Conservation (phyloP, 1,140 invertebrate genomes). For the Marisa cornuarietis region DNA sequence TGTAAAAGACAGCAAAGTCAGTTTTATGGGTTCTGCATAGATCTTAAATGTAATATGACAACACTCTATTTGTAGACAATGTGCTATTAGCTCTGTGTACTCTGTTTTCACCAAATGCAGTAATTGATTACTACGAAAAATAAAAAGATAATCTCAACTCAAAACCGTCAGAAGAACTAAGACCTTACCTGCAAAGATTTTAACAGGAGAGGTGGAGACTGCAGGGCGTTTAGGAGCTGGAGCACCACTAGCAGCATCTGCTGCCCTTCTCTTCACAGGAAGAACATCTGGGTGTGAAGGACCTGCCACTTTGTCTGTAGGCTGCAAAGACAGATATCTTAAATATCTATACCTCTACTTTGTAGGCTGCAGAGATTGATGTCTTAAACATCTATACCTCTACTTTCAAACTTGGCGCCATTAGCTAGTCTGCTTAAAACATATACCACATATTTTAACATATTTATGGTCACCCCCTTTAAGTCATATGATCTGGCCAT, state of each 20-base stretch:
- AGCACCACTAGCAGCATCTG: slow-evolving; percentile 24
- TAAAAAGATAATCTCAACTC: too few relatives aligned
- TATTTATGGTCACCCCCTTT: too few relatives aligned
- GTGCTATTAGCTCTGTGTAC: too few relatives aligned
- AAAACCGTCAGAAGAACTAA: neutral
- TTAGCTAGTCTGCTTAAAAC: too few relatives aligned
- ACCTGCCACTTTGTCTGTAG: slow-evolving; percentile 20
- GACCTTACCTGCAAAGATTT: slow-evolving; percentile 24
- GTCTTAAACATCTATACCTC: slow-evolving; percentile 39
- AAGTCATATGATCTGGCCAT: slow-evolving; percentile 4
- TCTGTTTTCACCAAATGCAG: too few relatives aligned
- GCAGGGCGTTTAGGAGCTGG: slow-evolving; percentile 38
- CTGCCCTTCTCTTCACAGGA: slow-evolving; percentile 29
- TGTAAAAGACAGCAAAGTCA: too few relatives aligned
- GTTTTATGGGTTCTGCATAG: too few relatives aligned
- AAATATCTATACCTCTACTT: slow-evolving; percentile 33
- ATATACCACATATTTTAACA: too few relatives aligned
- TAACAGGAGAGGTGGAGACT: slow-evolving; percentile 26
- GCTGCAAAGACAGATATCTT: slow-evolving; percentile 31
- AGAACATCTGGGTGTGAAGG: slow-evolving; percentile 1
- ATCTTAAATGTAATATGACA: too few relatives aligned
- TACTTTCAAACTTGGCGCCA: too few relatives aligned
- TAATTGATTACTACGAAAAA: too few relatives aligned
- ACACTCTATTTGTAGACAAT: too few relatives aligned
- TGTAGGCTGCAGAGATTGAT: slow-evolving; percentile 26